Conservation (phyloP, 2,888 invertebrate genomes). For the Pilophorus perplexus region DNA sequence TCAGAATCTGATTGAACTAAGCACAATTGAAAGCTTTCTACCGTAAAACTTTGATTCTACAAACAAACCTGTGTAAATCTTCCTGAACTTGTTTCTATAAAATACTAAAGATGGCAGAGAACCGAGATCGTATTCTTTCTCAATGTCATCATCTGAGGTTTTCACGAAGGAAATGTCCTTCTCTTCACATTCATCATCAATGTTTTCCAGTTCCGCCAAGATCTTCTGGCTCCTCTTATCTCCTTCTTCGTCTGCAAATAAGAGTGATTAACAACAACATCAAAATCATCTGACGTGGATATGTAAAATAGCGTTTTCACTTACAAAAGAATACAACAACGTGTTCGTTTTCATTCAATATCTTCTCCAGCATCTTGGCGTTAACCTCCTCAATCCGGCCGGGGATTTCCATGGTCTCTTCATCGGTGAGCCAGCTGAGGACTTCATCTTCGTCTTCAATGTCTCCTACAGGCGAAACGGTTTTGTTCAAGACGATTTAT, state of each 20-base stretch:
- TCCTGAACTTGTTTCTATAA: slow-evolving; percentile 83
- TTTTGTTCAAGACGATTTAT: no score
- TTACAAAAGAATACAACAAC: slow-evolving; percentile 92
- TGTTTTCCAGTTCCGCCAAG: slow-evolving; percentile 83
- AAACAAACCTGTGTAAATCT: slow-evolving; percentile 73
- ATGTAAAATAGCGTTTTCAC: no score
- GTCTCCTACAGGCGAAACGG: slow-evolving; percentile 70
- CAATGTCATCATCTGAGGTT: slow-evolving; percentile 82
- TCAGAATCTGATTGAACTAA: no score
- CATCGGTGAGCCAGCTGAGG: slow-evolving; percentile 85
- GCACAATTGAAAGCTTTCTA: no score
- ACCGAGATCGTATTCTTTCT: slow-evolving; percentile 81
- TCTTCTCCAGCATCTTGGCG: slow-evolving; percentile 83
- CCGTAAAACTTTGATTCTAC: no score
- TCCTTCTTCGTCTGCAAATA: slow-evolving; percentile 72
- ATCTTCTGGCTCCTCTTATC: slow-evolving; percentile 88
- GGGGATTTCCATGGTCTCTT: slow-evolving; percentile 84
- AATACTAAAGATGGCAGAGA: slow-evolving; percentile 79
- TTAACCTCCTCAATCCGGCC: slow-evolving; percentile 93
- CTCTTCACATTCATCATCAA: slow-evolving; percentile 89
- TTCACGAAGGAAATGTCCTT: slow-evolving; percentile 89
- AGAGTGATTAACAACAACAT: no score
- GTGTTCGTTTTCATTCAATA: slow-evolving; percentile 80
- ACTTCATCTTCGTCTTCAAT: slow-evolving; percentile 90
- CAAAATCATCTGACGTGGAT: no score